Evolutionary conservation across 1,140 invertebrate species (phyloP).

Genomic region (Drosophila micromelanica): DNA sequence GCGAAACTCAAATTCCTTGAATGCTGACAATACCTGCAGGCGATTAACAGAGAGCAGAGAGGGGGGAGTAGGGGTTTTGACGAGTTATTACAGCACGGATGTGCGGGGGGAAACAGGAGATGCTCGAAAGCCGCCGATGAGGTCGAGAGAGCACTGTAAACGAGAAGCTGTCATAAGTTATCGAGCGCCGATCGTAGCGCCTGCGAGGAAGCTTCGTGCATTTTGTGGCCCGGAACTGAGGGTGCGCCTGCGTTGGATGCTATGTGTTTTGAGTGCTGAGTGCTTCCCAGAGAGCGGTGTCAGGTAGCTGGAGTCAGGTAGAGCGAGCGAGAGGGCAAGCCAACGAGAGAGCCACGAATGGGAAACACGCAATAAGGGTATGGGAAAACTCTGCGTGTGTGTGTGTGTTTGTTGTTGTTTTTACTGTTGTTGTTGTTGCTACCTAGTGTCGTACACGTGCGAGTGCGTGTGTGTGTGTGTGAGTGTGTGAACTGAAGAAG

Average conservation of each 20-base stretch:
- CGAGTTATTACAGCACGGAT: slow-evolving; percentile 47
- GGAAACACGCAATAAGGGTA: slow-evolving; percentile 81
- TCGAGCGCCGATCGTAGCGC: slow-evolving; percentile 34
- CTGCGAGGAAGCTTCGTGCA: slow-evolving; percentile 38
- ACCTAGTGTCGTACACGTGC: slow-evolving; percentile 64
- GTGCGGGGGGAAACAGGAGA: slow-evolving; percentile 55
- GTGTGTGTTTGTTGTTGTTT: slow-evolving; percentile 24
- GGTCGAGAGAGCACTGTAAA: slow-evolving; percentile 19
- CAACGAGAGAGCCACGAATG: slow-evolving; percentile 52
- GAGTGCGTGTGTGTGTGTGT: slow-evolving; percentile 32
- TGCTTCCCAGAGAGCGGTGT: slow-evolving; percentile 21
- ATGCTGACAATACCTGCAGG: slow-evolving; percentile 45
- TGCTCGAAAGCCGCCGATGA: slow-evolving; percentile 27
- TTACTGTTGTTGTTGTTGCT: slow-evolving; percentile 54
- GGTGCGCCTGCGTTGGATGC: slow-evolving; percentile 67
- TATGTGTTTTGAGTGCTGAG: background rate
- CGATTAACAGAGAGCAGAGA: slow-evolving; percentile 27
- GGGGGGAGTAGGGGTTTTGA: slow-evolving; percentile 20
- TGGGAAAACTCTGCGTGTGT: slow-evolving; percentile 58
- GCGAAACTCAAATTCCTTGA: slow-evolving; percentile 46
- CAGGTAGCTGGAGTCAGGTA: slow-evolving; percentile 31
- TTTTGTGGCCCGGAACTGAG: slow-evolving; percentile 20
- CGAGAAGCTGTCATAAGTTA: slow-evolving; percentile 74
- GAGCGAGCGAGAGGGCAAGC: slow-evolving; percentile 12
- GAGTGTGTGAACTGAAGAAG: slow-evolving; percentile 64